Conservation (phyloP, 1,140 invertebrate genomes). For the Sinonovacula constricta region DNA sequence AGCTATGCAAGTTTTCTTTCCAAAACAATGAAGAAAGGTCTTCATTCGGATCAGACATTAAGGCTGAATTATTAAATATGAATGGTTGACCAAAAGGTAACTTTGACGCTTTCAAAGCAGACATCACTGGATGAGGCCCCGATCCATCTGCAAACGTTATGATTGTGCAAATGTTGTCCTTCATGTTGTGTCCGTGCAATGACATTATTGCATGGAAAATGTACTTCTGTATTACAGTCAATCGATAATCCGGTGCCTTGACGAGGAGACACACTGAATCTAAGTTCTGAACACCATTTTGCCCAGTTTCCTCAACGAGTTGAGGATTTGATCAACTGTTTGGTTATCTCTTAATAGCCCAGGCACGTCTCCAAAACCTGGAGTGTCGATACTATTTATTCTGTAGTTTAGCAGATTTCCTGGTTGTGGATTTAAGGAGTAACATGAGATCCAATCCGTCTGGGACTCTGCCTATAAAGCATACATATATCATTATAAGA, state of each 20-base stretch:
- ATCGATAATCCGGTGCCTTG: conserved; percentile 4
- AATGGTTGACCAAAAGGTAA: conserved; percentile 43
- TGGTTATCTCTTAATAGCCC: conserved; percentile 7
- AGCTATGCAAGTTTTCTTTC: conserved; percentile 24
- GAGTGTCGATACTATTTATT: no score
- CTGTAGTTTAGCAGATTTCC: no score
- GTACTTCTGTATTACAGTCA: conserved; percentile 25
- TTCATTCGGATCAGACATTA: neutral
- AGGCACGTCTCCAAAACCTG: no score
- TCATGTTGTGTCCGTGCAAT: conserved; percentile 59
- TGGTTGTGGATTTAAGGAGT: no score
- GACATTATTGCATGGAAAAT: no score
- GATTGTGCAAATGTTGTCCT: conserved; percentile 54
- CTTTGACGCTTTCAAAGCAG: conserved; percentile 29
- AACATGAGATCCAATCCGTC: no score
- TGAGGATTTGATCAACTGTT: conserved; percentile 3
- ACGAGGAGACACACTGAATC: no score
- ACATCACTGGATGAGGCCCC: conserved; percentile 40
- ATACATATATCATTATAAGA: no score
- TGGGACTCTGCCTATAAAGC: no score
- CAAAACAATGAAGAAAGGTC: conserved; percentile 19
- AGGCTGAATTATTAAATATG: conserved; percentile 2
- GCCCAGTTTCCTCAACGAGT: neutral
- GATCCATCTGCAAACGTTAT: conserved; percentile 56
- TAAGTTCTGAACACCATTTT: neutral